These are phyloP conservation scores for Phrynosoma blainvillii DNA, from an alignment of 2,113 vertebrate species.

Conservation along the genomic window DNA sequence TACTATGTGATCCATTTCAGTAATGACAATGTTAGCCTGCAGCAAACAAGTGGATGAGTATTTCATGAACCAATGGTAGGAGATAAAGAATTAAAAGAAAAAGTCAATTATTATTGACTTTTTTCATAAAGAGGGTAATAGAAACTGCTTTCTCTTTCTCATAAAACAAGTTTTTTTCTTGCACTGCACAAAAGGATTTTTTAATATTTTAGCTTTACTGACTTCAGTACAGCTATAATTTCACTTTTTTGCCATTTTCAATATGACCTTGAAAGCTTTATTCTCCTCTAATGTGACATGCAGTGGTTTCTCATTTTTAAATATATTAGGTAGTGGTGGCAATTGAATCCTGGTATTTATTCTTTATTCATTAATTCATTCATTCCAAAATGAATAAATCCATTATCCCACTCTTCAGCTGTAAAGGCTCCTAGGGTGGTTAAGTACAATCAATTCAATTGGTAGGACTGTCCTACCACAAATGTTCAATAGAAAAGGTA, in stretches of 20 bases:
- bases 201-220: not conserved
- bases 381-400: too few species aligned
- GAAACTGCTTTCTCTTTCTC: conserved; percentile 15
- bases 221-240: not conserved
- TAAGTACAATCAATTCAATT: not conserved
- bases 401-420: not conserved
- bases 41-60: conserved; percentile 46
- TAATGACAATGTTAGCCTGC: conserved; percentile 49
- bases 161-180: conserved; percentile 6
- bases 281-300: not conserved
- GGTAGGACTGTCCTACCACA: not conserved
- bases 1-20: conserved; percentile 36
- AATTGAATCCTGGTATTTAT: not conserved
- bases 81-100: conserved; percentile 26
- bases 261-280: conserved; percentile 1
- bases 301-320: not conserved
- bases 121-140: not conserved
- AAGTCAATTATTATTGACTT: conserved; percentile 26
- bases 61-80: conserved; percentile 17
- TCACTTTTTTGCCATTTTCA: not conserved
- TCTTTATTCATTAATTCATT: not conserved
- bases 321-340: not conserved
- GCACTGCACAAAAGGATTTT: not conserved
- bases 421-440: not conserved
- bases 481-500: not conserved